Evolutionary conservation across 2,113 vertebrate genomes (phyloP).

Genomic region (Gopherus flavomarginatus): DNA sequence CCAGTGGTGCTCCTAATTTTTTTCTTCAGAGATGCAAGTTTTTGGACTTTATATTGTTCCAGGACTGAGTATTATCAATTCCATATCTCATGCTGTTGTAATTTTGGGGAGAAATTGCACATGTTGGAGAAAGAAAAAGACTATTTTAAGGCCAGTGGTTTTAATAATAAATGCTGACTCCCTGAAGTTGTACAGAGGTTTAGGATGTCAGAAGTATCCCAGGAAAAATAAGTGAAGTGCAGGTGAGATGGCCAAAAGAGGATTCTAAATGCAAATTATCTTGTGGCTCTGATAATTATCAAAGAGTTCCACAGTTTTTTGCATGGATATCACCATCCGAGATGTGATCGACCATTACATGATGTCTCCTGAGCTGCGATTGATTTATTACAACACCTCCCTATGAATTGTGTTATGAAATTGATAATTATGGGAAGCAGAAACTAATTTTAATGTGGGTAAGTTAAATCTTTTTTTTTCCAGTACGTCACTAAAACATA

Average conservation of each 20-base stretch:
- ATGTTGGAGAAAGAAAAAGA: conserved; percentile 17
- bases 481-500: conserved; percentile 76
- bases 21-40: background rate
- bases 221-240: conserved; percentile 29
- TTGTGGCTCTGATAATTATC: background rate
- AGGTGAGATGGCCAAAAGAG: conserved; percentile 53
- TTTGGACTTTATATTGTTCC: background rate
- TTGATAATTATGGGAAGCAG: conserved; percentile 47
- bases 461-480: conserved; percentile 62
- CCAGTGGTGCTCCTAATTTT: conserved; percentile 7
- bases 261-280: conserved; percentile 43
- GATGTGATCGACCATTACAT: background rate
- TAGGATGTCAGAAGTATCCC: conserved; percentile 57
- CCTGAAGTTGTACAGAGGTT: conserved; percentile 53
- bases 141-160: background rate
- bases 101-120: conserved; percentile 3
- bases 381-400: background rate
- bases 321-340: background rate
- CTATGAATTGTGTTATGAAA: conserved; percentile 9
- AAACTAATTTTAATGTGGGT: conserved; percentile 50
- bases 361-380: background rate
- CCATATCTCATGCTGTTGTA: background rate
- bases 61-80: conserved; percentile 38
- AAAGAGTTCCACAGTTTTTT: background rate
- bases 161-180: conserved; percentile 55